Evolutionary conservation across 2,888 invertebrate genomes (phyloP).

Genomic region (Graphium colonna): DNA sequence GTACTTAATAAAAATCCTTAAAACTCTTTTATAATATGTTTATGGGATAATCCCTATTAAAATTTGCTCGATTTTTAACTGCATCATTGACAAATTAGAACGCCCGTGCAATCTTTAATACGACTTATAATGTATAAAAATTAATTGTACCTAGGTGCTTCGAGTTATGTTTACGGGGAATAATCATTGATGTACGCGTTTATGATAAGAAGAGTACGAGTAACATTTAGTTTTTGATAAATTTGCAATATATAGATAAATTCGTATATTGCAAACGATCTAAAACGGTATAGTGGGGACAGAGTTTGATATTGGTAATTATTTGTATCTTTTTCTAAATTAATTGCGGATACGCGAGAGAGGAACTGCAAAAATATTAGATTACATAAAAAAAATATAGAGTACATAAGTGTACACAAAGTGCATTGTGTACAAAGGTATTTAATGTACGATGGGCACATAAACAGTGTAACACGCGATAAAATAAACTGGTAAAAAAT

Average conservation of each 20-base stretch:
- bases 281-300: not conserved
- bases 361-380: not conserved
- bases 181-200: constrained; percentile 25
- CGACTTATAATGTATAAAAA: constrained; percentile 39
- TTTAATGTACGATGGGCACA: constrained; percentile 9
- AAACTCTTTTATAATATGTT: constrained; percentile 1
- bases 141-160: constrained; percentile 71
- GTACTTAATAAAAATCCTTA: not conserved
- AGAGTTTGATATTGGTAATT: not conserved
- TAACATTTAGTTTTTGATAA: not conserved
- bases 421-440: too few relatives aligned
- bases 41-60: constrained; percentile 1
- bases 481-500: constrained; percentile 8
- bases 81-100: constrained; percentile 35
- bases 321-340: too few relatives aligned
- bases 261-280: too few relatives aligned
- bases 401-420: too few relatives aligned
- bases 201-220: constrained; percentile 21
- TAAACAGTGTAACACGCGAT: not conserved
- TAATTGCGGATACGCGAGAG: not conserved
- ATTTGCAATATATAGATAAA: constrained; percentile 9
- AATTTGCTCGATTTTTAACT: constrained; percentile 3
- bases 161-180: constrained; percentile 24
- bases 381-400: not conserved
- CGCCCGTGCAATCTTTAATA: constrained; percentile 29